Conservation (phyloP, 2,113 vertebrate genomes). For the Grus americana region DNA sequence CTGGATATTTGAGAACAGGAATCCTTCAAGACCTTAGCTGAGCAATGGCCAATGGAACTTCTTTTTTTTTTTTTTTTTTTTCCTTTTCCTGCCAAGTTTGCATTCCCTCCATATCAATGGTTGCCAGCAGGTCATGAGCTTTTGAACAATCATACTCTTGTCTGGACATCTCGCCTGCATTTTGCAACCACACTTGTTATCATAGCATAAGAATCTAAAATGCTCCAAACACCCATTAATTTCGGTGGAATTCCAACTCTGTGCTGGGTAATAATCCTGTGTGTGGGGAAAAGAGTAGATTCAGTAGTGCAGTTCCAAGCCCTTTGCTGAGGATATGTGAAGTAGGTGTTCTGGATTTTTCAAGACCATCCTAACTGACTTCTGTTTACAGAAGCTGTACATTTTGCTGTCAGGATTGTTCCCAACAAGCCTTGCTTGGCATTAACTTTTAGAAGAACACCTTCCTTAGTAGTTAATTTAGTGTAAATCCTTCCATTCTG, state of each 20-base stretch:
- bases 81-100: not conserved
- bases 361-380: not conserved
- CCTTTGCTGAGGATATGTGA: not conserved
- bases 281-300: not conserved
- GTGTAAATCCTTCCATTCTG: not conserved
- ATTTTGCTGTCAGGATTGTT: not conserved
- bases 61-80: not conserved
- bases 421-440: not conserved
- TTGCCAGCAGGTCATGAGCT: not conserved
- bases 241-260: not conserved
- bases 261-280: not conserved
- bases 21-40: not conserved
- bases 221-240: not conserved
- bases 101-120: not conserved
- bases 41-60: not conserved
- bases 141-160: not conserved
- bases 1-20: not conserved
- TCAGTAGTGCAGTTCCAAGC: not conserved
- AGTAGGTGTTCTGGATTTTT: not conserved
- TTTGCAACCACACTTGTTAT: not conserved
- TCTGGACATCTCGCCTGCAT: not conserved
- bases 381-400: not conserved
- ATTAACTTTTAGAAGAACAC: not conserved
- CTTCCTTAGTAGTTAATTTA: not conserved
- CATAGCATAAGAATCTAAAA: not conserved